Evolutionary conservation across 2,888 invertebrate species (phyloP), one percentile per base, ranked within the genome.

Genomic region (Candidula unifasciata): DNA sequence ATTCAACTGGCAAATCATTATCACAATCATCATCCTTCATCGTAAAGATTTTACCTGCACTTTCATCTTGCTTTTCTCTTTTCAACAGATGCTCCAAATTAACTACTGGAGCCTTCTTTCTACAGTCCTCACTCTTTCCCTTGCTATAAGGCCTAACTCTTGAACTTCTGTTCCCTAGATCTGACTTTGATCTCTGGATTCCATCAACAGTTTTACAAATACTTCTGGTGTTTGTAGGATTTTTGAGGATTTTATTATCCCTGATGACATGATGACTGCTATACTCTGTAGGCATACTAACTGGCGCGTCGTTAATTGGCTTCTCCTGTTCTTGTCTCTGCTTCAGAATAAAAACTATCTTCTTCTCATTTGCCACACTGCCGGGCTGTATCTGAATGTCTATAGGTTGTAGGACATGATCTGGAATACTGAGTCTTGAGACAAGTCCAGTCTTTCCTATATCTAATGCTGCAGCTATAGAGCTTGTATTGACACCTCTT

Each of bases 111-210:
- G 30, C 71, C 52, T 21, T 64, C 18, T 33, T 74, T 3, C 10
- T 27, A 13, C 27, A 57, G n/a, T 27, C 18, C 24, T 57, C 24
- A 57, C 35, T 80, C 6, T 27, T 57, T 30, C 35, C 64, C 35
- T 37, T 64, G 16, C n/a, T 30, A 54, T 57, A 44, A 54, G 64
- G 27, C 8, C 10, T 78, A 10, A 64, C 57, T 16, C 57, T 18
- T 21, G 57, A 18, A 60, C 35, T 77, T 77, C 30, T 52, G 57
- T 16, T 10, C 21, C 33, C 73, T 18, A 30, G 30, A 60, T 81
- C 81, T 16, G 81, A 81, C 27, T 81, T 81, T 33, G 81, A 81
- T 57, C 73, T 71, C 57, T 69, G 81, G 10, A 81, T 71, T 64
- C 27, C 73, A 35, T 69, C 81, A 13, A 71, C 52, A 64, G 52